Evolutionary conservation across 1,140 invertebrate species (phyloP).

Genomic region (Diorhabda elongata): DNA sequence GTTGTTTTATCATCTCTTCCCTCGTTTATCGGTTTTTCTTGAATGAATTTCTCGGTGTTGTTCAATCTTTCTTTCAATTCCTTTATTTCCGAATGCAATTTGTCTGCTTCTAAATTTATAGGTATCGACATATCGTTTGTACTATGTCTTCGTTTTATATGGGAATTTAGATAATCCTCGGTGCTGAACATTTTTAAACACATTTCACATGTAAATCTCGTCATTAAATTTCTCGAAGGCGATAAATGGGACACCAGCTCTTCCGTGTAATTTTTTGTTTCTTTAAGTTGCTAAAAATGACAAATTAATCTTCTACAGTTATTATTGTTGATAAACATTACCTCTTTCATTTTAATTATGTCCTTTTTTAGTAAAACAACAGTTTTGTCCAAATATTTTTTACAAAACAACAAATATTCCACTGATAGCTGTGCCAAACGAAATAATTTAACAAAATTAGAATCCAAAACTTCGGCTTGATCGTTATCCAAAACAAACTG

Average conservation of each 20-base stretch:
- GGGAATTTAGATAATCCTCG: slow-evolving; percentile 54
- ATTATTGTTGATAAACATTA: slow-evolving; percentile 29
- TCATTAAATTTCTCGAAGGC: slow-evolving; percentile 13
- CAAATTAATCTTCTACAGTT: background rate
- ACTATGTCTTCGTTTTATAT: slow-evolving; percentile 52
- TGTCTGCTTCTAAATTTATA: slow-evolving; percentile 51
- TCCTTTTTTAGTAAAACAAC: slow-evolving; percentile 61
- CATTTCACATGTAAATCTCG: slow-evolving; percentile 49
- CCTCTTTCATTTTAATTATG: slow-evolving; percentile 53
- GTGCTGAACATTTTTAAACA: slow-evolving; percentile 57
- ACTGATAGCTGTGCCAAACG: slow-evolving; percentile 63
- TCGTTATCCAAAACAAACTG: slow-evolving; percentile 42
- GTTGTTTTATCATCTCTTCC: slow-evolving; percentile 20
- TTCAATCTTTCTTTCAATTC: slow-evolving; percentile 56
- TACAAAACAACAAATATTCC: slow-evolving; percentile 66
- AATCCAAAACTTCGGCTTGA: slow-evolving; percentile 55
- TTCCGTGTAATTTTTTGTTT: slow-evolving; percentile 30
- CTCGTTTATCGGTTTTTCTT: slow-evolving; percentile 31
- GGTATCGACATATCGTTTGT: slow-evolving; percentile 6
- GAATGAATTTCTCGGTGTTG: slow-evolving; percentile 49
- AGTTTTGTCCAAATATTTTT: slow-evolving; percentile 64
- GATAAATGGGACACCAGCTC: slow-evolving; percentile 29
- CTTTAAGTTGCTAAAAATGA: slow-evolving; percentile 36
- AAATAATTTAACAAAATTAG: slow-evolving; percentile 65
- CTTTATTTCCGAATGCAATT: slow-evolving; percentile 56